A percentile compares a stretch with the other conserved stretches of the same genome.
Evolutionary conservation across 2,113 vertebrate genomes (phyloP).

Genomic region (Ancistrus triradiatus): DNA sequence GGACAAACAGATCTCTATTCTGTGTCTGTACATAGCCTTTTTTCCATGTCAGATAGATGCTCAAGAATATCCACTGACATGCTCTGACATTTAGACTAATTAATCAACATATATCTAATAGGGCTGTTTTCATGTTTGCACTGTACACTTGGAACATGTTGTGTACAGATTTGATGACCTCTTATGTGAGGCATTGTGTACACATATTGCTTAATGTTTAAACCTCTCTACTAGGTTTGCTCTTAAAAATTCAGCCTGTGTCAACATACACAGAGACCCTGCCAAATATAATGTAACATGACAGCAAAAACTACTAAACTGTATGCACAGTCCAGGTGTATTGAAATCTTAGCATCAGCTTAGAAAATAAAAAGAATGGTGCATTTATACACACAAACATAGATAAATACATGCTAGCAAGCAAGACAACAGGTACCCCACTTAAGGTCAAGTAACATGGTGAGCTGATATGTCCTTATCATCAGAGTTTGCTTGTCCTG

Average conservation of each 20-base stretch:
- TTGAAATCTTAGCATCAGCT: background rate
- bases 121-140: conserved; percentile 7
- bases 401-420: no score
- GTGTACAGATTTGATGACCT: background rate
- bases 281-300: conserved; percentile 16
- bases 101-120: no score
- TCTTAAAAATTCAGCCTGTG: conserved; percentile 9
- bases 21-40: background rate
- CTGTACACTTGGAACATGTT: conserved; percentile 7
- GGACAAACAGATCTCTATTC: conserved; percentile 28
- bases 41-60: no score
- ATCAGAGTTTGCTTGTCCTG: background rate
- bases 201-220: conserved; percentile 35
- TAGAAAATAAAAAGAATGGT: no score
- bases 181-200: background rate
- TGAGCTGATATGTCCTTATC: background rate
- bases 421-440: background rate
- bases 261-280: conserved; percentile 28
- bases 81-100: no score
- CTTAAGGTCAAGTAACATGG: background rate
- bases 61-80: no score
- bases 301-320: conserved; percentile 36
- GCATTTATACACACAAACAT: no score
- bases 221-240: conserved; percentile 51
- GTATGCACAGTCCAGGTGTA: conserved; percentile 12